Evolutionary conservation across 2,888 invertebrate genomes (phyloP), one percentile per base, ranked within the genome.

Genomic region (Pollenia griseotomentosa): DNA sequence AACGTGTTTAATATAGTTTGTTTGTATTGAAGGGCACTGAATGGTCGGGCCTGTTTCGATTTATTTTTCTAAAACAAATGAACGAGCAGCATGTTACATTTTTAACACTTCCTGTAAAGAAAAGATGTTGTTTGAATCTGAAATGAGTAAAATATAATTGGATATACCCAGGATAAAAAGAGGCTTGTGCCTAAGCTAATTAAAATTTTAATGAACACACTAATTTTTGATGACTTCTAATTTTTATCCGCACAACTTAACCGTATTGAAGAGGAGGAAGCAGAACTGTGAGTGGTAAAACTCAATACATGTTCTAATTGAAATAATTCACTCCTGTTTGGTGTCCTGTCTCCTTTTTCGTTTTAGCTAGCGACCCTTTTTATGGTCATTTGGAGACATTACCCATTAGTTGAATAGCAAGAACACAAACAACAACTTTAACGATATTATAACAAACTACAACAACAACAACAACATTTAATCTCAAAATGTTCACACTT

Each of bases 401-500:
- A 70, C 75, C 75, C 75, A 77, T 77, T 77, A 75, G 55, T 77
- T 71, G 46, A 63, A 33, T 33, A 33, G 33, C 0, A 33, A 33
- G 33, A 33, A 33, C 0, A 33, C 33, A 33, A 33, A 83, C 68
- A 83, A 75, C 77, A 77, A 55, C 61, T 77, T 70, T 77, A 83
- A 77, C 63, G 61, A 48, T n/a, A 33, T 57, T 70, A 55, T 77
- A 77, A 77, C 83, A 83, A 77, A 80, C 33, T 33, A 33, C 33
- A 33, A 33, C 33, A 33, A 33, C 33, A 33, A 33, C 33, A 33
- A 6, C 83, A 88, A 86, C 83, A 87, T 86, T 88, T 89, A 88
- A 86, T 89, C 77, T 77, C 68, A 70, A 81, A 89, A 90, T 88
- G 88, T 89, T 90, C 88, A 89, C 89, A 90, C 89, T 89, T 89